These are phyloP conservation scores for Nesidiocoris tenuis DNA, from an alignment of 2,888 invertebrate genomes.

Conservation along the genomic window DNA sequence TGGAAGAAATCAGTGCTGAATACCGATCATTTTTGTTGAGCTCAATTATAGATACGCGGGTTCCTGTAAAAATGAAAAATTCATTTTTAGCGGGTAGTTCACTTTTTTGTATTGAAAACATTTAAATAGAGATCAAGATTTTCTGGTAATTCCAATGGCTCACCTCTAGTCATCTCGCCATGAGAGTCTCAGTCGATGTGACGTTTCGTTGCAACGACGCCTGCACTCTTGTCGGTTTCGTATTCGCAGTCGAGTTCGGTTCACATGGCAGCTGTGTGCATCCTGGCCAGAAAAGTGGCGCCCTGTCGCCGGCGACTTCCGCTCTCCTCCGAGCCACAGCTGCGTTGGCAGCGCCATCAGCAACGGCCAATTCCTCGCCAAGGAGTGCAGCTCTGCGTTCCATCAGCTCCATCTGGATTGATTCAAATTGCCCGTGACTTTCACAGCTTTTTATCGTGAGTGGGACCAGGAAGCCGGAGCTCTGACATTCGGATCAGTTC, in stretches of 20 bases:
- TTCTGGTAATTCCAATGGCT: no score
- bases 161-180: not conserved
- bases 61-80: no score
- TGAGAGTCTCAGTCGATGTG: not conserved
- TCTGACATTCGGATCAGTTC: no score
- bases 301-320: slow-evolving; percentile 7
- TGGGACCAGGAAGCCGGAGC: no score
- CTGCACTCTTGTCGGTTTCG: not conserved
- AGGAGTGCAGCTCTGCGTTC: slow-evolving; percentile 8
- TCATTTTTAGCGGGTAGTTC: no score
- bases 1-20: not conserved
- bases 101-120: no score
- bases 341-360: slow-evolving; percentile 18
- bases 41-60: no score
- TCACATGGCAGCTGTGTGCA: slow-evolving; percentile 21
- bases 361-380: slow-evolving; percentile 17
- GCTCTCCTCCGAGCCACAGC: slow-evolving; percentile 19
- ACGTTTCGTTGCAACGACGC: not conserved
- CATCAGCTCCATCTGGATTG: slow-evolving; percentile 26
- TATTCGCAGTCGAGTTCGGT: not conserved
- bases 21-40: not conserved
- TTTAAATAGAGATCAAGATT: no score
- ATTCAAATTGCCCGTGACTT: no score
- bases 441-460: no score
- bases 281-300: slow-evolving; percentile 15